Evolutionary conservation across 92 coral and sea anemone species (phyloP), one percentile per base, ranked within the genome.

Genomic region (Anthopleura xanthogrammica): DNA sequence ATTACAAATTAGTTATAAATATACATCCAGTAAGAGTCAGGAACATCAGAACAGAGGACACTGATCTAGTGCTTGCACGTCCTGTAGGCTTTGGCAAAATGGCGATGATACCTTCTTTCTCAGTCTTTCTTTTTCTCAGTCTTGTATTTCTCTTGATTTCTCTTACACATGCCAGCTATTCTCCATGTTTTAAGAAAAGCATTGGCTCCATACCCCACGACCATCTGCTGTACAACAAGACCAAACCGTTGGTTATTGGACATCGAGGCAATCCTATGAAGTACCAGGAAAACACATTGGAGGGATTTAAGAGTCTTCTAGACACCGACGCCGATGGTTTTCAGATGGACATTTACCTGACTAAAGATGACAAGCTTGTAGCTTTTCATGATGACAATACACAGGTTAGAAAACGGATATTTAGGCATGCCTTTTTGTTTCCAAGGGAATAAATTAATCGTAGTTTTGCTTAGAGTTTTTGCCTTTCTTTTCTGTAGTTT

Each of bases 281-380:
- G 78, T 95, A 80, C 88, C 98, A 95, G 80, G 98, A 95, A 80
- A 95, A 95, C 81, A 95, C 95, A 1, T 79, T 95, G 46, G 98
- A 89, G 66, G 95, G 98, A 41, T 95, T 86, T 89, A 90, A 82
- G 78, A 95, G 98, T 76, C 91, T 95, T n/a, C 89, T 85, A 0
- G 89, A 80, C 3, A 71, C 90, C 16, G 89, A 92, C 43, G 98
- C 97, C 1, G 98, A 95, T 84, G 98, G 97, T 0, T 88, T 95
- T 84, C 97, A 93, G 79, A 80, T 94, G 82, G 98, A 95, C 65
- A 86, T 94, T 55, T 90, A 91, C 57, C 90, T 93, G 24, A 95
- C 98, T 40, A 95, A 95, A 80, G 98, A 95, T 84, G 83, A 88
- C 12, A 24, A 95, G 66, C 91, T 95, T 3, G 98, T 92, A 29